Base-by-base conservation (phyloP, 2,888 invertebrate species). In the Tricholauxania praeusta region DNA sequence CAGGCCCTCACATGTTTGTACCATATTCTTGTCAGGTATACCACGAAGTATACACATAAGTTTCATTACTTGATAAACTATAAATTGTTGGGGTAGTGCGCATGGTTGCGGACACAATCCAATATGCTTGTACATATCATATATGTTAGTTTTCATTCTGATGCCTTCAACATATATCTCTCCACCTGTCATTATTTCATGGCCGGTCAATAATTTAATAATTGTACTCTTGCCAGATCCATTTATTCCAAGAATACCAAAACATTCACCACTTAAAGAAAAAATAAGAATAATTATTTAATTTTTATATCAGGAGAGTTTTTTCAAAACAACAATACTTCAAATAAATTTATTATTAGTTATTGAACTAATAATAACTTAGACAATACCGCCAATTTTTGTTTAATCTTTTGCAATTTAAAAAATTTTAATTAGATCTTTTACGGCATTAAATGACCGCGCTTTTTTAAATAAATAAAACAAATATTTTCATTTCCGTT, bases 171-270 rank as follows among this genome's bases (percentile, higher is more conserved):
- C 89, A 86, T 89, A 93, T 0, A 92, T 93, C 69, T 92, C 90
- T 0, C 95, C 95, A 66, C 89, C 89, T 0, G 92, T 90, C 14
- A 93, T 90, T 4, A 86, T 85, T 80, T 92, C 92, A 82, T 95
- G 95, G 0, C 96, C 96, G 66, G 96, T 96, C 79, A 96, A 88
- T 93, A 96, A 95, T 87, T 94, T 94, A 85, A 97, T 97, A 0
- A 96, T 96, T 1, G 93, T 92, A 0, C 94, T 95, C 86, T 95
- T 96, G 0, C 95, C 96, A 3, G 95, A 95, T 8, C 96, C 95
- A 84, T 96, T 95, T 0, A 94, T 92, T 0, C 96, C 94, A 60
- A 95, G 87, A 57, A 95, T 86, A 3, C 95, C 95, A 81, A 95
- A 95, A 82, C 94, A 94, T 86, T 95, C 95, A 8, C 90, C 90